A percentile compares a stretch with the other conserved stretches of the same genome.
Conservation (phyloP, 2,888 invertebrate species). For the Volucella inflata region DNA sequence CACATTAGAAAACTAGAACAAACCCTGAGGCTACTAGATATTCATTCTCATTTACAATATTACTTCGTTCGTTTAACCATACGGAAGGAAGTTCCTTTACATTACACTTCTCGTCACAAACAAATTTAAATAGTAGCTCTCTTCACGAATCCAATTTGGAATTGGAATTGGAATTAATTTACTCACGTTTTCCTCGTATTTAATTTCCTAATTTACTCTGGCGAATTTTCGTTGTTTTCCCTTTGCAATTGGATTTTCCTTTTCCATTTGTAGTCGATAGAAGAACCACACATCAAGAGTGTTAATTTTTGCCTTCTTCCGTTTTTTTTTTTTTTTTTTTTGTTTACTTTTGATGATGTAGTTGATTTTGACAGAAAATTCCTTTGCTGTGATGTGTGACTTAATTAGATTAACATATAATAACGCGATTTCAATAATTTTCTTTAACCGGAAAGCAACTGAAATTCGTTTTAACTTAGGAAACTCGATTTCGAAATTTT, state of each 20-base stretch:
- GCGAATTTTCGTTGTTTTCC: constrained; percentile 21
- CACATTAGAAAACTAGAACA: too few relatives aligned
- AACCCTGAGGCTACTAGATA: too few relatives aligned
- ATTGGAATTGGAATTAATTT: neutral
- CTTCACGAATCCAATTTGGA: constrained; percentile 38
- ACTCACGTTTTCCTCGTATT: constrained; percentile 52
- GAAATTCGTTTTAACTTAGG: constrained; percentile 27
- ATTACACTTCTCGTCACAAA: too few relatives aligned
- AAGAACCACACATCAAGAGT: constrained; percentile 3
- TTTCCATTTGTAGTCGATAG: constrained; percentile 60
- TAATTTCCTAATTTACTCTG: constrained; percentile 23
- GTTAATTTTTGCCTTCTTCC: constrained; percentile 34
- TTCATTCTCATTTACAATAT: too few relatives aligned
- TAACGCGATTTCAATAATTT: constrained; percentile 34
- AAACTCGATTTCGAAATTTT: constrained; percentile 34
- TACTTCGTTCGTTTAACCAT: too few relatives aligned
- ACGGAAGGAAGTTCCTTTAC: neutral
- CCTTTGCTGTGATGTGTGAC: constrained; percentile 13
- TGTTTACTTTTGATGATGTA: constrained; percentile 55
- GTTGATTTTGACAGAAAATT: constrained; percentile 30
- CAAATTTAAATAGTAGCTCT: constrained; percentile 8
- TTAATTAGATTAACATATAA: constrained; percentile 39
- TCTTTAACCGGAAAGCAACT: constrained; percentile 26
- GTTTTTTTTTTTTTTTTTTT: neutral
- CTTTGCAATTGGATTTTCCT: constrained; percentile 29